Base-by-base conservation (phyloP, 2,797 vertebrate genomes). In the Coccyzus lansbergi region DNA sequence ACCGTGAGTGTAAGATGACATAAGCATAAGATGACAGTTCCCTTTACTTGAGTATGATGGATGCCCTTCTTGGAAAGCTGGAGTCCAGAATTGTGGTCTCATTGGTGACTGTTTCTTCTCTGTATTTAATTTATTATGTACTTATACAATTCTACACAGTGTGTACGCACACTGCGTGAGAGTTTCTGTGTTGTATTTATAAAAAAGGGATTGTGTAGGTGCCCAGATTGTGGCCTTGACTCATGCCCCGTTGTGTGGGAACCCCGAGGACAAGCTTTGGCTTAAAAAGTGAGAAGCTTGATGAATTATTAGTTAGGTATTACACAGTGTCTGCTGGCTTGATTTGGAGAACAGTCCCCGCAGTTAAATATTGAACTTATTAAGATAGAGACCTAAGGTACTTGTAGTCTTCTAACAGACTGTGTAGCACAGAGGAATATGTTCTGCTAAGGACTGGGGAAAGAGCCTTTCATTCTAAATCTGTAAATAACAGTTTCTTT, bases 271-370 rank as follows among this genome's bases (percentile, higher is more conserved):
- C 90, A 91, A 88, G 68, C 58, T 87, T 94, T 97, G 97, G 93
- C 95, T 88, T 96, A 42, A 28, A 93, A 91, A 65, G 80, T 71
- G 78, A 95, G 93, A 92, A 95, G 74, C 65, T 84, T 97, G 96
- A 97, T 97, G 97, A 97, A 96, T 97, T 97, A 96, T 95, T 83
- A 94, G 93, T 96, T 97, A 96, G 92, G 94, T 97, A 97, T 98
- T 97, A 96, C 94, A 88, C 83, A 97, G 95, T 0, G 96, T 97
- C 96, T 98, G 92, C 97, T 97, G 96, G 97, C 92, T 97, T 97
- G 88, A 77, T 96, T 92, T 95, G 94, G 59, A 91, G 96, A 91
- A 96, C 89, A 40, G 83, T 86, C 92, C 88, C 62, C 86, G 92
- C 91, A 94, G 91, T 29, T 93, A 90, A 95, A 91, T 60, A 86